phyloP scores from a whole-genome alignment of 2,888 invertebrate species.

The Thysanoteuthis rhombus region DNA sequence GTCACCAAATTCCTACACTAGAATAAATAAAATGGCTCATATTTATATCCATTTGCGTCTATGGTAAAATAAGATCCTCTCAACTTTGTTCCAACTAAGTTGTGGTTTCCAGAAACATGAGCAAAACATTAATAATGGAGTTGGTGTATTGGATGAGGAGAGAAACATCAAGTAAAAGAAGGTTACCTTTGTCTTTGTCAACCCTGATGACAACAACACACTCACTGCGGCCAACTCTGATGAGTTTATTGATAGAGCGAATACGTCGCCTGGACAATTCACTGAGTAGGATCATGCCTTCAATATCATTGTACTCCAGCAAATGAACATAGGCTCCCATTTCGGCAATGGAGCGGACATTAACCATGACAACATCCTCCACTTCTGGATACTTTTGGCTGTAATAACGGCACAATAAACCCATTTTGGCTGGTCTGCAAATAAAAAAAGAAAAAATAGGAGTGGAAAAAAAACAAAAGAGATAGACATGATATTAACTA shows the following conservation, averaged over 20 bases:
- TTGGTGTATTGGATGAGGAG: not conserved
- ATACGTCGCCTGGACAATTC: slow-evolving; percentile 98
- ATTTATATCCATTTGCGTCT: too few relatives aligned
- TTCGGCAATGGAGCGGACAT: slow-evolving; percentile 95
- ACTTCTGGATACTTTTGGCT: slow-evolving; percentile 96
- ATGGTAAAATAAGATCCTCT: too few relatives aligned
- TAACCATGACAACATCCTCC: slow-evolving; percentile 99
- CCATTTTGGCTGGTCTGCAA: slow-evolving; percentile 62
- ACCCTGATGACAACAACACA: slow-evolving; percentile 99
- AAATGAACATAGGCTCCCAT: slow-evolving; percentile 99
- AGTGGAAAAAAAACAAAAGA: not conserved
- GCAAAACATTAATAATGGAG: not conserved
- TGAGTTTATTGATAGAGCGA: slow-evolving; percentile 98
- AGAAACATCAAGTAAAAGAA: not conserved
- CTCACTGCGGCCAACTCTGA: slow-evolving; percentile 97
- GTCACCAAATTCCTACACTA: too few relatives aligned
- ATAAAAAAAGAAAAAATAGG: slow-evolving; percentile 69
- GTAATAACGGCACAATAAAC: slow-evolving; percentile 81
- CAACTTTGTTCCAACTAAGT: too few relatives aligned
- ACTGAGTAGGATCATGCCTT: slow-evolving; percentile 96
- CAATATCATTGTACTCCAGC: slow-evolving; percentile 97
- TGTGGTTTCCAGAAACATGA: too few relatives aligned
- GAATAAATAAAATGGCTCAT: too few relatives aligned
- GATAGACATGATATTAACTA: too few relatives aligned
- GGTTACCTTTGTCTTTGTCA: slow-evolving; percentile 95